Percentiles rank a stretch among this genome's conserved stretches.
Evolutionary conservation across 35 echinoderm and acorn worm species (phyloP).

Genomic region (Strongylocentrotus purpuratus): DNA sequence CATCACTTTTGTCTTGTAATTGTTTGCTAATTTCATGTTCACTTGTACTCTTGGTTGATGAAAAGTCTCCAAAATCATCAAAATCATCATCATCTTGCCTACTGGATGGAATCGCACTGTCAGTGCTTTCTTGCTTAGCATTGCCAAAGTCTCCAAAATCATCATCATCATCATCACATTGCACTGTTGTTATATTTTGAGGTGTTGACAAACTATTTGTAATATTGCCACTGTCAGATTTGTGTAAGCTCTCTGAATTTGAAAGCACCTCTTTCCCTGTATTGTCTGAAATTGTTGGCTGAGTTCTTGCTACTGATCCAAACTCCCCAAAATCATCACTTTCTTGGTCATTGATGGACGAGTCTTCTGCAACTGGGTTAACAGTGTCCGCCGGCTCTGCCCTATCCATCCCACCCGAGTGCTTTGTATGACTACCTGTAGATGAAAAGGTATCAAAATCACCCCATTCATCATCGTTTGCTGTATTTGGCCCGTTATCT

Average conservation of each 20-base stretch:
- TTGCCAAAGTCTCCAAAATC: slow-evolving; percentile 12
- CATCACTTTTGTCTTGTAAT: neutral
- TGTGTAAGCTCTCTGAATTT: neutral
- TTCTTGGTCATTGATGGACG: neutral
- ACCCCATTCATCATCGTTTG: slow-evolving; percentile 22
- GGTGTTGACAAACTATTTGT: neutral
- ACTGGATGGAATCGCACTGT: slow-evolving; percentile 4
- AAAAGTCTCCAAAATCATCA: slow-evolving; percentile 49
- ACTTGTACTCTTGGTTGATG: neutral
- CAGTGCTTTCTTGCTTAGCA: neutral
- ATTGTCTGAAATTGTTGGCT: neutral
- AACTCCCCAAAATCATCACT: slow-evolving; percentile 29
- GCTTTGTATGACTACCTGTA: neutral
- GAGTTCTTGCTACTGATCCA: slow-evolving; percentile 5
- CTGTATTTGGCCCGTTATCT: neutral
- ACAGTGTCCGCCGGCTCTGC: neutral
- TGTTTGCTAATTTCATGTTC: neutral
- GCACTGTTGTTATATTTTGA: neutral
- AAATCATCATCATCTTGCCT: neutral
- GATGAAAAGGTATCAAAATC: slow-evolving; percentile 35
- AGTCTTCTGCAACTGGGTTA: neutral
- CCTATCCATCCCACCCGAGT: neutral
- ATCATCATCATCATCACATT: slow-evolving; percentile 29
- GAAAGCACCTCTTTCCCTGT: slow-evolving; percentile 5
- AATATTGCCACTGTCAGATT: neutral